Evolutionary conservation across 1,140 invertebrate species (phyloP).

Genomic region (Drosophila sturtevanti): DNA sequence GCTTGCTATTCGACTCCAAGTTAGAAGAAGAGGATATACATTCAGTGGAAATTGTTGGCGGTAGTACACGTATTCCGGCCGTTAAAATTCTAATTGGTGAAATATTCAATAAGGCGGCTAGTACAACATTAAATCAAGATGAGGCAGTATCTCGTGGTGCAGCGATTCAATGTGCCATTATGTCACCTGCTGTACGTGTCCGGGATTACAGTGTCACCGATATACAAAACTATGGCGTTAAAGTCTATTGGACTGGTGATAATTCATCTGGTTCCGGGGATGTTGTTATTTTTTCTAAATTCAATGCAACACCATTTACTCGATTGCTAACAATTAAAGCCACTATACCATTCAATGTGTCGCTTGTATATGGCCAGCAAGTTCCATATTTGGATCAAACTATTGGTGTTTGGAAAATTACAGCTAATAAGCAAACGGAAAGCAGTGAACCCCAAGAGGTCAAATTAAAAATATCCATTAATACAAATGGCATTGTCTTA

Average conservation of each 20-base stretch:
- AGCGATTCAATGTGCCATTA: constrained; percentile 97
- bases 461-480: constrained; percentile 97
- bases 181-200: constrained; percentile 97
- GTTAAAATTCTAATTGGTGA: constrained; percentile 95
- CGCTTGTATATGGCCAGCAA: constrained; percentile 90
- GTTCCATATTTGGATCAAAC: constrained; percentile 89
- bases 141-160: constrained; percentile 98
- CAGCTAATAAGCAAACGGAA: constrained; percentile 92
- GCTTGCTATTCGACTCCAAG: constrained; percentile 90
- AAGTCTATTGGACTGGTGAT: constrained; percentile 90
- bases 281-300: constrained; percentile 92
- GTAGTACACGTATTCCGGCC: constrained; percentile 96
- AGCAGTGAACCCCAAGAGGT: constrained; percentile 96
- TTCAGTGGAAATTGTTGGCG: constrained; percentile 98
- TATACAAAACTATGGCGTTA: constrained; percentile 95
- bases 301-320: constrained; percentile 95
- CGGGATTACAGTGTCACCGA: constrained; percentile 97
- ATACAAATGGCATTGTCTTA: constrained; percentile 95
- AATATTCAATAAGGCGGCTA: constrained; percentile 91
- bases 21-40: constrained; percentile 93
- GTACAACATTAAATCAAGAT: constrained; percentile 98
- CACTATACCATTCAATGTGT: constrained; percentile 92
- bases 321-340: constrained; percentile 97
- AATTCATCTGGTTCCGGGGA: constrained; percentile 87
- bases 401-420: constrained; percentile 94